A percentile compares a stretch with the other conserved stretches of the same genome.
Conservation (phyloP, 2,113 vertebrate species). For the Sceloporus tristichus region DNA sequence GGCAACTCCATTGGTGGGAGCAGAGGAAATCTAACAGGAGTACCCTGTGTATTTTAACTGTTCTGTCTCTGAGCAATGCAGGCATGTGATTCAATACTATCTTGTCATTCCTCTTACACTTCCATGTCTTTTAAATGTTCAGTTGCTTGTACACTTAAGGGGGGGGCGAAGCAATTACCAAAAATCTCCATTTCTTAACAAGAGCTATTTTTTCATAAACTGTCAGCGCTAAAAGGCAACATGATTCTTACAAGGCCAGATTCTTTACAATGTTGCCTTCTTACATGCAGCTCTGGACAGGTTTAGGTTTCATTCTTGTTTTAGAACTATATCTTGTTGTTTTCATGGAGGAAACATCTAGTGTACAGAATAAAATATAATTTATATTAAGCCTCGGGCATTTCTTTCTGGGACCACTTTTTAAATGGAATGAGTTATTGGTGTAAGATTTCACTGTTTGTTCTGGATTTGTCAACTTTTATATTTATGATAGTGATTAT, state of each 20-base stretch:
- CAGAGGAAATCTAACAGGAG: too few relatives aligned
- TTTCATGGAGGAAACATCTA: background rate
- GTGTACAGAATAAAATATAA: background rate
- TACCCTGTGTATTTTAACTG: background rate
- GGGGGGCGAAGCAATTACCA: background rate
- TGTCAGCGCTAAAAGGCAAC: background rate
- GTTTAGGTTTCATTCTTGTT: background rate
- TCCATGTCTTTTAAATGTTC: conserved; percentile 19
- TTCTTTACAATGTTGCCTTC: background rate
- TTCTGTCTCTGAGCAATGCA: background rate
- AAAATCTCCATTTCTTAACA: conserved; percentile 4
- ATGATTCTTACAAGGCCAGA: background rate
- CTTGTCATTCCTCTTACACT: background rate
- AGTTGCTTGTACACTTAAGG: background rate
- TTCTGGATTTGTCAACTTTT: conserved; percentile 6
- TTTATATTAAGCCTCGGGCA: background rate
- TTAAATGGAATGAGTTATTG: background rate
- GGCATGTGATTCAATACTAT: background rate
- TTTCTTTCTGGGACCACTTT: background rate
- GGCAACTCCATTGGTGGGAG: too few relatives aligned
- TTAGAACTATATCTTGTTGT: background rate
- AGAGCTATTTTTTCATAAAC: background rate
- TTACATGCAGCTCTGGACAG: background rate
- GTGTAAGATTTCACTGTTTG: background rate
- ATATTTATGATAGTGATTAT: background rate